Conservation (phyloP, 2,888 invertebrate species). For the Luperina nickerlii region DNA sequence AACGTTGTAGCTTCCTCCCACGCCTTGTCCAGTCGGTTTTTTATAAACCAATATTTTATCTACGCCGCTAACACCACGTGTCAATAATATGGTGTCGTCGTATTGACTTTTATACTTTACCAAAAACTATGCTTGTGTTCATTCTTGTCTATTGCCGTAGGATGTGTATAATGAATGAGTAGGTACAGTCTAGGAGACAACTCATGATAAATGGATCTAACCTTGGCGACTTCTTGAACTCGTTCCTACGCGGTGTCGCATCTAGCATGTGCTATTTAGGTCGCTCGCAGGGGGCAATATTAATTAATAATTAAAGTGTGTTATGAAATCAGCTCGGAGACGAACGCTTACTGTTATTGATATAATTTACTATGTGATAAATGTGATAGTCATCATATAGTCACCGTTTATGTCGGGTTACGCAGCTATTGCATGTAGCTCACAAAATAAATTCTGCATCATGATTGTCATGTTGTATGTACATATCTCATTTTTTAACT, state of each 20-base stretch:
- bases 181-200: slow-evolving; percentile 77
- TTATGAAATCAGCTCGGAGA: slow-evolving; percentile 63
- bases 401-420: slow-evolving; percentile 32
- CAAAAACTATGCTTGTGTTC: slow-evolving; percentile 61
- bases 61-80: slow-evolving; percentile 71
- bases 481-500: slow-evolving; percentile 59
- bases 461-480: slow-evolving; percentile 24
- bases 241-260: slow-evolving; percentile 84
- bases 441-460: slow-evolving; percentile 18
- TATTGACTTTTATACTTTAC: slow-evolving; percentile 64
- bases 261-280: slow-evolving; percentile 83
- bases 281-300: slow-evolving; percentile 78
- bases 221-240: slow-evolving; percentile 88
- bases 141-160: slow-evolving; percentile 57
- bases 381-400: slow-evolving; percentile 19
- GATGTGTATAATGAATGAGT: slow-evolving; percentile 67
- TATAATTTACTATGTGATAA: slow-evolving; percentile 31
- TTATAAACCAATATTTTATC: slow-evolving; percentile 78
- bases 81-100: slow-evolving; percentile 69
- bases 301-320: slow-evolving; percentile 73
- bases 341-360: slow-evolving; percentile 26
- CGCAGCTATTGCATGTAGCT: slow-evolving; percentile 18
- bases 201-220: slow-evolving; percentile 87
- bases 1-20: slow-evolving; percentile 83
- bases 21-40: slow-evolving; percentile 79